These are phyloP conservation scores for Agrenia bidenticulata DNA, from an alignment of 2,888 invertebrate species.

Conservation along the genomic window DNA sequence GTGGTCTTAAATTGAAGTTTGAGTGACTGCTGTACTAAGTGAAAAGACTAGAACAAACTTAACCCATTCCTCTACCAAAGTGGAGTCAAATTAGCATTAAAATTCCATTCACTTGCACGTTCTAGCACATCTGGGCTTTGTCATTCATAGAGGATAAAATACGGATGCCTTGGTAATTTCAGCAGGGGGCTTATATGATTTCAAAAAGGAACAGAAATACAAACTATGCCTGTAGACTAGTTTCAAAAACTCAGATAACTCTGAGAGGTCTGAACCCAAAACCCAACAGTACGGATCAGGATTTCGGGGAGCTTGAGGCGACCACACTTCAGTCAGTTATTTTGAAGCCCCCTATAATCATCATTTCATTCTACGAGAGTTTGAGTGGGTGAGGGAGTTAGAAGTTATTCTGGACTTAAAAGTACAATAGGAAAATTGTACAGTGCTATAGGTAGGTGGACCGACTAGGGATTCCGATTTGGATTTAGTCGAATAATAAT, in stretches of 20 bases:
- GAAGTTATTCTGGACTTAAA: too few species aligned
- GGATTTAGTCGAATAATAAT: constrained; percentile 5
- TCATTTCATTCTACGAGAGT: too few species aligned
- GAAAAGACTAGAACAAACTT: not conserved
- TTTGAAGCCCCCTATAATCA: not conserved
- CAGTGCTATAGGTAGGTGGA: not conserved
- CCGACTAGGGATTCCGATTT: not conserved
- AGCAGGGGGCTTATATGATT: too few species aligned
- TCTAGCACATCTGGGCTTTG: not conserved
- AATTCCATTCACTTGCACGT: constrained; percentile 1
- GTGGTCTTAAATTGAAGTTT: not conserved
- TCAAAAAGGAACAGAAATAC: too few species aligned
- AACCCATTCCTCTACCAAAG: not conserved
- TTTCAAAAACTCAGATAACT: not conserved
- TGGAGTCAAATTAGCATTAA: constrained; percentile 6
- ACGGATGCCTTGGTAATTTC: too few species aligned
- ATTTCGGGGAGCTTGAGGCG: not conserved
- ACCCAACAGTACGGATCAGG: too few species aligned
- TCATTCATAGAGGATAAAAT: too few species aligned
- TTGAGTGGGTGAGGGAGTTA: too few species aligned
- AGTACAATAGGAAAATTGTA: too few species aligned
- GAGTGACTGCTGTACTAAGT: not conserved
- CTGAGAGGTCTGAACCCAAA: too few species aligned
- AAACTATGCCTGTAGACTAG: too few species aligned
- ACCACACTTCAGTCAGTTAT: not conserved